These are phyloP conservation scores for Diloba caeruleocephala DNA, from an alignment of 2,888 invertebrate species.

Conservation along the genomic window DNA sequence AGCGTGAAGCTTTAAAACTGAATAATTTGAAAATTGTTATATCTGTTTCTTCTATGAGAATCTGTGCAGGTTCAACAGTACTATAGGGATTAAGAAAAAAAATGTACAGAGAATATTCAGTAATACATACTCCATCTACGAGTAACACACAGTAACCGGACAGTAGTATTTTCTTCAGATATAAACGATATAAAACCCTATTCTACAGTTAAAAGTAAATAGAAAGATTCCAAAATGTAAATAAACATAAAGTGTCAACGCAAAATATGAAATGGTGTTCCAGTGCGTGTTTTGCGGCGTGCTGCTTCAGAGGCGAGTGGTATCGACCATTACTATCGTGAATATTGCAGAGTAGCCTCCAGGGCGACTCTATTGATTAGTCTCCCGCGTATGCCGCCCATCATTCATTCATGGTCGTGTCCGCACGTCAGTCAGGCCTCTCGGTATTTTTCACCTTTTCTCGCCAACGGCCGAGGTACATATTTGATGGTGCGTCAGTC, in stretches of 20 bases:
- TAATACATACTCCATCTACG: too few species aligned
- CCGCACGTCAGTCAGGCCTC: constrained; percentile 69
- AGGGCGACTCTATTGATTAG: constrained; percentile 71
- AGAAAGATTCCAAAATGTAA: not conserved
- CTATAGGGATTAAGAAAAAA: too few species aligned
- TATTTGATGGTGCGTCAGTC: constrained; percentile 78
- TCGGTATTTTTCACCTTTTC: constrained; percentile 66
- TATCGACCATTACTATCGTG: constrained; percentile 69
- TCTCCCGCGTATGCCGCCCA: constrained; percentile 64
- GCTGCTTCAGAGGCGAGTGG: constrained; percentile 55
- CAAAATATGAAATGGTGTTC: constrained; percentile 24
- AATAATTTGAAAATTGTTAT: too few species aligned
- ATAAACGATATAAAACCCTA: too few species aligned
- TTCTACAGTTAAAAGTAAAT: too few species aligned
- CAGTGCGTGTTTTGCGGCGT: constrained; percentile 26
- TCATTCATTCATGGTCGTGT: constrained; percentile 80
- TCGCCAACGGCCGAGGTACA: constrained; percentile 70
- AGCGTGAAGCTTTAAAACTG: too few species aligned
- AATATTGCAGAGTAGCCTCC: constrained; percentile 68
- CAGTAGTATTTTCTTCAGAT: too few species aligned
- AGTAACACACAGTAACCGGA: too few species aligned
- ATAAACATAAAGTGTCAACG: not conserved
- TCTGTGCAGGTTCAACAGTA: too few species aligned
- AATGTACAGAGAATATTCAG: too few species aligned
- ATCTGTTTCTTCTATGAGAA: too few species aligned